phyloP scores from a whole-genome alignment of 1,140 invertebrate species.

The Plectrocnemia conspersa region DNA sequence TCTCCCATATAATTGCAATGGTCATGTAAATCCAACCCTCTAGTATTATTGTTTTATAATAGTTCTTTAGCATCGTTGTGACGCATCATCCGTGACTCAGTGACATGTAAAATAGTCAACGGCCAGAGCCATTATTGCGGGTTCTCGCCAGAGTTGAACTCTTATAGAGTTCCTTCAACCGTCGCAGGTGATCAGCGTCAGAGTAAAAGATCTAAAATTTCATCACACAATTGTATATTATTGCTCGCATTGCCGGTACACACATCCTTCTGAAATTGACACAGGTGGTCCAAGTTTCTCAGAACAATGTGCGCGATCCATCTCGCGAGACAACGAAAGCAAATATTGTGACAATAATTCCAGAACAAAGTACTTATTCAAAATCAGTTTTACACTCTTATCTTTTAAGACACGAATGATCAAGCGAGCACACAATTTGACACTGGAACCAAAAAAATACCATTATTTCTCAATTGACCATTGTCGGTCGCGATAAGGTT shows the following conservation, averaged over 20 bases:
- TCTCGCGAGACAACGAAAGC: slow-evolving; percentile 1
- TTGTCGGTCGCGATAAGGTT: background rate
- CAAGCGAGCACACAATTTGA: background rate
- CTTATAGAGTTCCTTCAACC: background rate
- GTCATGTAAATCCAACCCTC: too few species aligned
- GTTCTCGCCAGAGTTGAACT: too few species aligned
- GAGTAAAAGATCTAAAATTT: slow-evolving; percentile 13
- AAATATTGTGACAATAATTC: slow-evolving; percentile 7
- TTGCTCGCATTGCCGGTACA: too few species aligned
- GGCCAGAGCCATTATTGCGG: too few species aligned
- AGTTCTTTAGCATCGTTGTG: too few species aligned
- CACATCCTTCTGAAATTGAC: slow-evolving; percentile 22
- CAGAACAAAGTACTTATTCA: too few species aligned
- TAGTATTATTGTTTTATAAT: too few species aligned
- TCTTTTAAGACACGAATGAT: background rate
- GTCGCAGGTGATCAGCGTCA: background rate
- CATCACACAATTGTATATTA: slow-evolving; percentile 9
- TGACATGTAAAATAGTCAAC: background rate
- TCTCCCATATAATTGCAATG: too few species aligned
- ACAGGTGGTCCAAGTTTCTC: slow-evolving; percentile 19
- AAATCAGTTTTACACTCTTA: too few species aligned
- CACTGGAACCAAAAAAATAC: background rate
- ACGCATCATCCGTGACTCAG: background rate
- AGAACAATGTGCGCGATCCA: slow-evolving; percentile 6
- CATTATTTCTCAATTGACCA: too few species aligned